Percentiles rank a stretch among this genome's conserved stretches.
These are phyloP conservation scores for Poeciliopsis paucimaculata DNA, from an alignment of 2,797 vertebrate genomes.

Conservation along the genomic window DNA sequence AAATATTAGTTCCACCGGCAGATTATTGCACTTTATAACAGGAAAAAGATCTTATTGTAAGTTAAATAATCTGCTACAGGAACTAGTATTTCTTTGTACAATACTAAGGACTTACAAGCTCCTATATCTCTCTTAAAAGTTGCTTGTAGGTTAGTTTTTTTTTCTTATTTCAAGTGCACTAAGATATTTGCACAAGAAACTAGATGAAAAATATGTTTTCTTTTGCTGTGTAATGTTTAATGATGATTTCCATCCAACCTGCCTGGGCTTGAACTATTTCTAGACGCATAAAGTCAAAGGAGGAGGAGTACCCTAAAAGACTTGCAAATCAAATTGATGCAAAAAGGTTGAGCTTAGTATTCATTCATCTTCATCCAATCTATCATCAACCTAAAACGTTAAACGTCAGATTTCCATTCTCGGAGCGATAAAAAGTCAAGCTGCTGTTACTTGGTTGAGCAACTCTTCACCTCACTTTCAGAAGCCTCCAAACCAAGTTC, in stretches of 20 bases:
- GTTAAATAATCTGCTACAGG: no score
- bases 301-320: neutral
- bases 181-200: no score
- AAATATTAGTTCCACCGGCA: no score
- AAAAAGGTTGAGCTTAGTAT: neutral
- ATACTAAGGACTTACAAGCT: no score
- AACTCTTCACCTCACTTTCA: constrained; percentile 24
- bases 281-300: neutral
- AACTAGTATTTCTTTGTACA: no score
- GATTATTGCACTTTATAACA: no score
- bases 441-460: constrained; percentile 37
- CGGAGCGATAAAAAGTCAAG: constrained; percentile 30
- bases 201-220: no score
- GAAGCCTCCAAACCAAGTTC: constrained; percentile 30
- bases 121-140: no score
- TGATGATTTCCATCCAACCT: neutral
- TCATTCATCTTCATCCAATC: constrained; percentile 1
- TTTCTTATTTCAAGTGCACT: no score
- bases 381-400: constrained; percentile 1
- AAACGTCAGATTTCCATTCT: neutral
- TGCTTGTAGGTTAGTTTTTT: no score
- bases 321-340: neutral
- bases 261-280: neutral
- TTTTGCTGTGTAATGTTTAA: neutral
- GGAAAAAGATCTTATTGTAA: no score